phyloP scores from a whole-genome alignment of 2,888 invertebrate species.

The Acronicta leporina region DNA sequence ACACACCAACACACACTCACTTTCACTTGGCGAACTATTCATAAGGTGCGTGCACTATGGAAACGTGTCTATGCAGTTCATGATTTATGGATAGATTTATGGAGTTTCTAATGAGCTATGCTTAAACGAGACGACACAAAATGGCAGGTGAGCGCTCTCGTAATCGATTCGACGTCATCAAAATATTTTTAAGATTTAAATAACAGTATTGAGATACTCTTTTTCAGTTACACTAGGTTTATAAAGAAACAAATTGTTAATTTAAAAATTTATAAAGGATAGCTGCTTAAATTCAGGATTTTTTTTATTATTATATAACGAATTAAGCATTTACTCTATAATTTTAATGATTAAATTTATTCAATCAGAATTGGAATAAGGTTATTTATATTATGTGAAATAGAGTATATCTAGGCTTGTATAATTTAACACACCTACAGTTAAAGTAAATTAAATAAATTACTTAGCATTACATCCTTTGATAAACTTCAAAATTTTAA shows the following conservation, averaged over 20 bases:
- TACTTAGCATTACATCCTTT: slow-evolving; percentile 15
- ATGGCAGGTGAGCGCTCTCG: neutral
- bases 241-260: neutral
- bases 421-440: slow-evolving; percentile 7
- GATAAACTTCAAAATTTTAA: slow-evolving; percentile 25
- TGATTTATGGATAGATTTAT: neutral
- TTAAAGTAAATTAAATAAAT: slow-evolving; percentile 14
- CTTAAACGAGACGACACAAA: neutral
- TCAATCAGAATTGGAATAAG: slow-evolving; percentile 10
- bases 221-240: neutral
- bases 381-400: too few relatives aligned
- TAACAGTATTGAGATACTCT: too few relatives aligned
- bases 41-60: slow-evolving; percentile 64
- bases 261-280: too few relatives aligned
- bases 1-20: slow-evolving; percentile 80
- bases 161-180: neutral
- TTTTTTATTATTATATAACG: too few relatives aligned
- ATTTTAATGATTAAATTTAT: too few relatives aligned
- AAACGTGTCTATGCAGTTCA: neutral
- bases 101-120: neutral
- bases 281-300: too few relatives aligned
- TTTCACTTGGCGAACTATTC: slow-evolving; percentile 87
- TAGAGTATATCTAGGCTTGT: neutral
- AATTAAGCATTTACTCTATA: neutral
- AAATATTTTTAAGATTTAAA: neutral